Conservation (phyloP, 2,888 invertebrate species). For the Acanthosoma haemorrhoidale region DNA sequence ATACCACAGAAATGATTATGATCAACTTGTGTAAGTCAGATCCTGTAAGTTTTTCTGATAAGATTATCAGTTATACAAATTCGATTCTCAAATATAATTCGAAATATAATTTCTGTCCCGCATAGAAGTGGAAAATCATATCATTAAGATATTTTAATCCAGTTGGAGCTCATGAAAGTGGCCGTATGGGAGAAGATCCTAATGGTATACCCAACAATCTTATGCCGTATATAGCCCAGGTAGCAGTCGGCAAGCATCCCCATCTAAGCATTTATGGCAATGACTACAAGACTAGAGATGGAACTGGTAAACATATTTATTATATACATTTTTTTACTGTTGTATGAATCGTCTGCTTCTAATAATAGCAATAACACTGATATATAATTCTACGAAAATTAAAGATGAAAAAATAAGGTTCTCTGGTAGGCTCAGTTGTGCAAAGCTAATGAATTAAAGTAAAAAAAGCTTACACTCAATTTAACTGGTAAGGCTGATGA, state of each 20-base stretch:
- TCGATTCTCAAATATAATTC: not conserved
- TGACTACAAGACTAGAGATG: constrained; percentile 83
- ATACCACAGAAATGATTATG: constrained; percentile 89
- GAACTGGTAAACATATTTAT: constrained; percentile 59
- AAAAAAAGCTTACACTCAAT: too few species aligned
- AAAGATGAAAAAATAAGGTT: too few species aligned
- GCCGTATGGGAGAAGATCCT: constrained; percentile 88
- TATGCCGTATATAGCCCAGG: constrained; percentile 90
- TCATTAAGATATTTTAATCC: constrained; percentile 92
- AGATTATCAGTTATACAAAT: not conserved
- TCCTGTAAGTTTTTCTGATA: constrained; percentile 35
- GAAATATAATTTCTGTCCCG: not conserved
- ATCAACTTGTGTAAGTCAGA: constrained; percentile 70
- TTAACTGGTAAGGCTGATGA: too few species aligned
- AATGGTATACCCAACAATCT: constrained; percentile 86
- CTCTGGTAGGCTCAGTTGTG: too few species aligned
- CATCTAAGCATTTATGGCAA: constrained; percentile 74
- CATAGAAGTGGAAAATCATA: constrained; percentile 61
- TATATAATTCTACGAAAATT: too few species aligned
- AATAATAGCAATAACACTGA: too few species aligned
- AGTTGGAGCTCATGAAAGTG: constrained; percentile 86
- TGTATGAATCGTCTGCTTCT: too few species aligned
- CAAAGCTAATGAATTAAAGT: too few species aligned
- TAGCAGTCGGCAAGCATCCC: constrained; percentile 76
- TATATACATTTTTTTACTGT: not conserved